These are phyloP conservation scores for Saimiri boliviensis DNA, from an alignment of 2,113 vertebrate species.

Conservation along the genomic window DNA sequence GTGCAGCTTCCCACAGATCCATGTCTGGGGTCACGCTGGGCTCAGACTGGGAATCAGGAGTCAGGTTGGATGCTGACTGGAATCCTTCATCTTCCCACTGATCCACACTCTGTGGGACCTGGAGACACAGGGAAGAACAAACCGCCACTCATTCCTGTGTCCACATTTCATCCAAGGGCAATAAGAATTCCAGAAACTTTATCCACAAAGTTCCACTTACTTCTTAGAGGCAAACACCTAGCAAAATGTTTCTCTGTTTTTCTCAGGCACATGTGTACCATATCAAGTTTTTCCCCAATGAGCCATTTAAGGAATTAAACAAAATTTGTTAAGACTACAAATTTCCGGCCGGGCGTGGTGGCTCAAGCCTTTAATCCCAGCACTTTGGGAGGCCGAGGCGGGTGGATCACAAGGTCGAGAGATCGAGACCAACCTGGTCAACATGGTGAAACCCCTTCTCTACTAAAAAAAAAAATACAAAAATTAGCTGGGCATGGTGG, in stretches of 20 bases:
- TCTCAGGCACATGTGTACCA: neutral
- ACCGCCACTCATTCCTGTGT: neutral
- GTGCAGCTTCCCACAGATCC: constrained; percentile 94
- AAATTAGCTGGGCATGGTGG: no score
- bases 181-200: neutral
- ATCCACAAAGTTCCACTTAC: neutral
- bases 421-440: no score
- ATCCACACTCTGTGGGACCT: constrained; percentile 95
- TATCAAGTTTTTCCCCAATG: neutral
- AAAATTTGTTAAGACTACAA: neutral
- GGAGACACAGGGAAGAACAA: neutral
- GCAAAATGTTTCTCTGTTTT: neutral
- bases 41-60: constrained; percentile 98
- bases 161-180: neutral
- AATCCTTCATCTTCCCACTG: constrained; percentile 98
- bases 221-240: neutral
- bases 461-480: no score
- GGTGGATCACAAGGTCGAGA: no score
- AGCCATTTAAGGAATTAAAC: neutral
- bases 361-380: no score
- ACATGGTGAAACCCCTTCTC: no score
- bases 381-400: no score
- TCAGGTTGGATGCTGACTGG: constrained; percentile 97
- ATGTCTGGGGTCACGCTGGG: constrained; percentile 90
- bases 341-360: no score